A percentile compares a stretch with the other conserved stretches of the same genome.
Conservation (phyloP, 2,888 invertebrate species). For the Hirtodrosophila trivittata region DNA sequence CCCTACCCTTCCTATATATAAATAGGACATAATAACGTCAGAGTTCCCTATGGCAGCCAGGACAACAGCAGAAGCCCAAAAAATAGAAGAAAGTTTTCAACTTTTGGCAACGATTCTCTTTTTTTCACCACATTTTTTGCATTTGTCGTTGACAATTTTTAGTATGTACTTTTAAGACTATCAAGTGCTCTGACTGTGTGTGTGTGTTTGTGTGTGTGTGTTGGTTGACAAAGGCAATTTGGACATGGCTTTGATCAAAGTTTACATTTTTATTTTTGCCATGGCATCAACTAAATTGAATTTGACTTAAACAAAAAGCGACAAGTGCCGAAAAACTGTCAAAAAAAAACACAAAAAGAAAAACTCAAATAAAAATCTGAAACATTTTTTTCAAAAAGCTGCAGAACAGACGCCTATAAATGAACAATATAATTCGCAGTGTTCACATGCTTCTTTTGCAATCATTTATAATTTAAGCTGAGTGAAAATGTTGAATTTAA, state of each 20-base stretch:
- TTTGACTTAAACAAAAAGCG: slow-evolving; percentile 53
- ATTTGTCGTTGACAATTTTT: slow-evolving; percentile 56
- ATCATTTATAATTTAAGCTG: too few relatives aligned
- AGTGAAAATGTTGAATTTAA: too few relatives aligned
- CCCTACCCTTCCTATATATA: not conserved
- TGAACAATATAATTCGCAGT: slow-evolving; percentile 15
- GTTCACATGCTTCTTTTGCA: not conserved
- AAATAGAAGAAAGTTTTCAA: slow-evolving; percentile 42
- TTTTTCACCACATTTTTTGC: slow-evolving; percentile 11
- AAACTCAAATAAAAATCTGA: slow-evolving; percentile 5
- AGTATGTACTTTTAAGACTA: slow-evolving; percentile 45
- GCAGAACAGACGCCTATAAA: slow-evolving; percentile 18
- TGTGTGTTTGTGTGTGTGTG: slow-evolving; percentile 24
- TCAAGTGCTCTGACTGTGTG: slow-evolving; percentile 8
- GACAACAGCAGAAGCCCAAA: slow-evolving; percentile 1
- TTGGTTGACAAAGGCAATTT: slow-evolving; percentile 71
- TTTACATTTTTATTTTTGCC: slow-evolving; percentile 32
- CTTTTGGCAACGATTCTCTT: slow-evolving; percentile 48
- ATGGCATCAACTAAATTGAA: slow-evolving; percentile 64
- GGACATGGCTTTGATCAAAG: slow-evolving; percentile 68
- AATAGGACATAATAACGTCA: slow-evolving; percentile 1
- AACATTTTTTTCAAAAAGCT: slow-evolving; percentile 38
- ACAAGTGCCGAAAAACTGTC: slow-evolving; percentile 6
- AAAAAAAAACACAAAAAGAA: slow-evolving; percentile 18
- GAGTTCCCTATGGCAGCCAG: slow-evolving; percentile 9